A percentile compares a stretch with the other conserved stretches of the same genome.
phyloP scores from a whole-genome alignment of 2,888 invertebrate species.

The Spilarctia lutea region DNA sequence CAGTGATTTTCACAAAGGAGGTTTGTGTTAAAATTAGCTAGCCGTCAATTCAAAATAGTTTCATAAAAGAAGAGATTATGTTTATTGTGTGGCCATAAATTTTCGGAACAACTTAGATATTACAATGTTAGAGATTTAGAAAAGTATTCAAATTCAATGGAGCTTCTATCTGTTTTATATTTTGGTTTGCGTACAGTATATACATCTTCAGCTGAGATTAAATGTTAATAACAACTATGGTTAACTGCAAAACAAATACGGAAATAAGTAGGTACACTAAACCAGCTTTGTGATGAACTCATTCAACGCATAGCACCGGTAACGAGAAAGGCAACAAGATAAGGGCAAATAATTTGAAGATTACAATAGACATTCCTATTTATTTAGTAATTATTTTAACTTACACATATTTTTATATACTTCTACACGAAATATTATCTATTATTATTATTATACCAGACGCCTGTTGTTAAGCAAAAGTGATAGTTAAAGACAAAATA shows the following conservation, averaged over 20 bases:
- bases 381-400: not conserved
- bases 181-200: not conserved
- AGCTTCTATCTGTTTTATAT: no score
- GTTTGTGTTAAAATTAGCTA: no score
- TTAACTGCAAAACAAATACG: no score
- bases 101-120: no score
- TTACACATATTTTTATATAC: not conserved
- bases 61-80: no score
- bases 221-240: not conserved
- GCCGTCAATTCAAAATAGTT: no score
- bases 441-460: not conserved
- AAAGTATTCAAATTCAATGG: not conserved
- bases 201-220: no score
- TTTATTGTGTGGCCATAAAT: no score
- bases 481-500: conserved; percentile 2
- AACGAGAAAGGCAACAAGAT: not conserved
- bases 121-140: no score
- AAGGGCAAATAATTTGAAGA: not conserved
- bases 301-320: not conserved
- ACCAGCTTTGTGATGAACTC: not conserved
- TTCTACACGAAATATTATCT: not conserved
- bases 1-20: no score
- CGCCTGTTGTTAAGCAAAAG: conserved; percentile 35
- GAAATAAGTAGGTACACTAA: no score
- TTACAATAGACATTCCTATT: not conserved